phyloP scores from a whole-genome alignment of 2,797 vertebrate genomes.

The Coranthus polyacanthus region DNA sequence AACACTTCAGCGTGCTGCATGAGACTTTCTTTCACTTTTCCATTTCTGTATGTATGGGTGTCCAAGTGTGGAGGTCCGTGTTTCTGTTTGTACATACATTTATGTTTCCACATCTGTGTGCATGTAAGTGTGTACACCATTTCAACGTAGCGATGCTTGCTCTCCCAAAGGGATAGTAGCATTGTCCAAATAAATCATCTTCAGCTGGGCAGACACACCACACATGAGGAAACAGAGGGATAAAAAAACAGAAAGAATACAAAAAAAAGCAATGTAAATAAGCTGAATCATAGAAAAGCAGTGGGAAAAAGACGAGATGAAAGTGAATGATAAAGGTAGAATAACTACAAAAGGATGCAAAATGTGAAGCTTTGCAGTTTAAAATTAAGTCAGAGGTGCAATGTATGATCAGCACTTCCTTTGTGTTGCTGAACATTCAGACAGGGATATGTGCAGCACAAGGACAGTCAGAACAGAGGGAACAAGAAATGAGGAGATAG shows the following conservation, averaged over 20 bases:
- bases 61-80: conserved; percentile 2
- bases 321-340: conserved; percentile 27
- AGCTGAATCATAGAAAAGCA: conserved; percentile 32
- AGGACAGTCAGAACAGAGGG: conserved; percentile 24
- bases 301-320: conserved; percentile 7
- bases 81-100: conserved; percentile 39
- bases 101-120: conserved; percentile 55
- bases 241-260: neutral
- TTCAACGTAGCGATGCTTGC: conserved; percentile 52
- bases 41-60: neutral
- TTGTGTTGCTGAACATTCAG: conserved; percentile 33
- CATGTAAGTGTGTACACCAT: conserved; percentile 55
- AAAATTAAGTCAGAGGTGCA: conserved; percentile 33
- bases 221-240: conserved; percentile 36
- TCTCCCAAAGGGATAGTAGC: conserved; percentile 70
- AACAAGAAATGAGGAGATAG: conserved; percentile 23
- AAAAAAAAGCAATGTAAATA: conserved; percentile 12
- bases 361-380: conserved; percentile 30
- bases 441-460: conserved; percentile 24
- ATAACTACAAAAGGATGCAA: conserved; percentile 31
- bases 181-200: conserved; percentile 79
- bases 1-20: conserved; percentile 22
- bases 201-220: conserved; percentile 64
- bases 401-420: conserved; percentile 12
- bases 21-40: conserved; percentile 2